A percentile compares a stretch with the other conserved stretches of the same genome.
phyloP scores from a whole-genome alignment of 2,113 vertebrate genomes.

The Coturnix japonica region DNA sequence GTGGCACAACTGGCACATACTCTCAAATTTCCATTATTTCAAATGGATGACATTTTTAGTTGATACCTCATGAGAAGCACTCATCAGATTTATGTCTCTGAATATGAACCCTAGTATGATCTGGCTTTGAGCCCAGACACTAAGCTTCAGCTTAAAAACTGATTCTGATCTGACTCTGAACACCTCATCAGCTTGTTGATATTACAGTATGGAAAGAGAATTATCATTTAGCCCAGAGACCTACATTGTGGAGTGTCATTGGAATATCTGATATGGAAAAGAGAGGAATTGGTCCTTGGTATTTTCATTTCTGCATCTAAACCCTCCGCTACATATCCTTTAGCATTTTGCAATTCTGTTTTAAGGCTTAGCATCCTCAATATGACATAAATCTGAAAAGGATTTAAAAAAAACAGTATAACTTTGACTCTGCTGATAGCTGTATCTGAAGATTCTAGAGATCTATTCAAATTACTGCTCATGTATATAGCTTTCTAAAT shows the following conservation, averaged over 20 bases:
- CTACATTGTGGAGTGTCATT: accelerated
- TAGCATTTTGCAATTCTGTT: not conserved
- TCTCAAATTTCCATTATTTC: not conserved
- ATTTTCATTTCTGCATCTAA: not conserved
- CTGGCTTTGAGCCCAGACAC: not conserved
- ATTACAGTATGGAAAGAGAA: not conserved
- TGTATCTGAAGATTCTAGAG: not conserved
- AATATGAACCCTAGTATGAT: not conserved
- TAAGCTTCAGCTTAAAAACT: not conserved
- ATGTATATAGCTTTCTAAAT: not conserved
- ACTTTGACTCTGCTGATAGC: not conserved
- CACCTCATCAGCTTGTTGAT: not conserved
- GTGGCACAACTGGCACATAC: not conserved
- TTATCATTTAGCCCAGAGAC: not conserved
- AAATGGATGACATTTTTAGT: not conserved
- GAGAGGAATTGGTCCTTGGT: not conserved
- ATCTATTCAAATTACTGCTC: not conserved
- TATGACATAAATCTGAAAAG: not conserved
- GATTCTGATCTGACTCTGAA: not conserved
- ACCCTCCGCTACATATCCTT: not conserved
- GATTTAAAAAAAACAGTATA: not conserved
- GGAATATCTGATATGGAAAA: not conserved
- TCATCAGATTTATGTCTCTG: not conserved
- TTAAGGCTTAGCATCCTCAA: not conserved
- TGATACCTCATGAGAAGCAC: not conserved